A percentile compares a stretch with the other conserved stretches of the same genome.
phyloP scores from a whole-genome alignment of 1,140 invertebrate genomes.

The Aphidius gifuensis region DNA sequence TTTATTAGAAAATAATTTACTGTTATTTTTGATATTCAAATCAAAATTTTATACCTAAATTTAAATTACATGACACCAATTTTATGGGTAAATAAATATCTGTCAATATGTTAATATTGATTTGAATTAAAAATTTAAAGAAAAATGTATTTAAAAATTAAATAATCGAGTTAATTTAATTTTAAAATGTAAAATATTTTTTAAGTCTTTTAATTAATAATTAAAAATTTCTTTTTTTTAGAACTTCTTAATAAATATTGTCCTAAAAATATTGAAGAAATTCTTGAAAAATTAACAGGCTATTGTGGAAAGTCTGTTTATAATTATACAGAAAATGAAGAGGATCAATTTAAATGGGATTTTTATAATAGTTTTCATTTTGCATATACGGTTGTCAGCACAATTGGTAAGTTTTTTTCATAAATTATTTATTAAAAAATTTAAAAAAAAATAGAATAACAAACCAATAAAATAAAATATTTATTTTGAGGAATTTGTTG shows the following conservation, averaged over 20 bases:
- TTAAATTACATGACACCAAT: no score
- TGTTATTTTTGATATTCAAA: no score
- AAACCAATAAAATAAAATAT: neutral
- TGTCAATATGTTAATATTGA: no score
- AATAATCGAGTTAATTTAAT: no score
- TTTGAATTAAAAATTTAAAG: no score
- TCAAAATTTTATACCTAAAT: no score
- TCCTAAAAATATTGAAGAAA: conserved; percentile 58
- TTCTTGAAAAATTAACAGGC: conserved; percentile 61
- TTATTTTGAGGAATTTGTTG: neutral
- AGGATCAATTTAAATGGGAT: conserved; percentile 71
- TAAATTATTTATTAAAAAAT: conserved; percentile 8
- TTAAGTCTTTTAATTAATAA: neutral
- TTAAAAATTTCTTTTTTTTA: conserved; percentile 47
- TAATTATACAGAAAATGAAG: conserved; percentile 59
- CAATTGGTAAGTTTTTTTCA: conserved; percentile 70
- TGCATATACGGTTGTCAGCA: conserved; percentile 90
- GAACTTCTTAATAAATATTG: conserved; percentile 63
- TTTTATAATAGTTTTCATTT: conserved; percentile 95
- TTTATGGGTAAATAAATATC: no score
- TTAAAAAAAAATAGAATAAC: neutral
- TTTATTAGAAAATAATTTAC: conserved; percentile 56
- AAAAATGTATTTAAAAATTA: no score
- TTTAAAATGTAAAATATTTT: no score
- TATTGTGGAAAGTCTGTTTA: conserved; percentile 71